phyloP scores from a whole-genome alignment of 1,140 invertebrate genomes.

The Drosophila burlai region DNA sequence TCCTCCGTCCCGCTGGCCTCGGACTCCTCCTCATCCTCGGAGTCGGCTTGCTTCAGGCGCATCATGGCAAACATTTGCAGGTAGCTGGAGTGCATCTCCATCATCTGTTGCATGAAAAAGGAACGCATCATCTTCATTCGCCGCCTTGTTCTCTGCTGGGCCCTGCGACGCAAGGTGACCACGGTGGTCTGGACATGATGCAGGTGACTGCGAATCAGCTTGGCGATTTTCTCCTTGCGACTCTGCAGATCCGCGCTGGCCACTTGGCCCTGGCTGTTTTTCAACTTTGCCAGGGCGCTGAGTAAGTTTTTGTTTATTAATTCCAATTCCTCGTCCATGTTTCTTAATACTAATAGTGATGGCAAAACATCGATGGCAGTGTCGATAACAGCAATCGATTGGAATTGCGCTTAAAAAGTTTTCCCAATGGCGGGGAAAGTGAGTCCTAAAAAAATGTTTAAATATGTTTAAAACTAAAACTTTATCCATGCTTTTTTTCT shows the following conservation, averaged over 20 bases:
- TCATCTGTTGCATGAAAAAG: conserved; percentile 68
- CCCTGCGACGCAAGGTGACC: conserved; percentile 48
- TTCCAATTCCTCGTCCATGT: conserved; percentile 61
- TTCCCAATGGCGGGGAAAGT: background rate
- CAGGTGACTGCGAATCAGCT: conserved; percentile 56
- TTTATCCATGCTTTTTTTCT: background rate
- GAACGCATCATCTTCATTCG: conserved; percentile 48
- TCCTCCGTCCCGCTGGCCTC: background rate
- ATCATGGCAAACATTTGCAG: conserved; percentile 59
- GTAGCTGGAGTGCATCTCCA: conserved; percentile 66
- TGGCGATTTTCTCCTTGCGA: conserved; percentile 46
- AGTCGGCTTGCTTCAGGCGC: conserved; percentile 53
- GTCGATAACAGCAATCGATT: background rate
- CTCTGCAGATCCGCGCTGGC: conserved; percentile 1
- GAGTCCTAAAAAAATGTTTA: background rate
- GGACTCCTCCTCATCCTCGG: background rate
- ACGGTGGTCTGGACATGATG: conserved; percentile 54
- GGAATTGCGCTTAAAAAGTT: background rate
- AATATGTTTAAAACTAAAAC: background rate
- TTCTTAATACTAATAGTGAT: conserved; percentile 9
- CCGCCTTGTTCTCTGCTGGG: conserved; percentile 49
- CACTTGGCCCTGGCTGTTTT: background rate
- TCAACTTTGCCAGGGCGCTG: conserved; percentile 35
- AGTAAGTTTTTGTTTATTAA: conserved; percentile 52
- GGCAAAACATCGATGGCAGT: background rate